Evolutionary conservation across 2,888 invertebrate genomes (phyloP), one percentile per base, ranked within the genome.

Genomic region (Aporophyla nigra): DNA sequence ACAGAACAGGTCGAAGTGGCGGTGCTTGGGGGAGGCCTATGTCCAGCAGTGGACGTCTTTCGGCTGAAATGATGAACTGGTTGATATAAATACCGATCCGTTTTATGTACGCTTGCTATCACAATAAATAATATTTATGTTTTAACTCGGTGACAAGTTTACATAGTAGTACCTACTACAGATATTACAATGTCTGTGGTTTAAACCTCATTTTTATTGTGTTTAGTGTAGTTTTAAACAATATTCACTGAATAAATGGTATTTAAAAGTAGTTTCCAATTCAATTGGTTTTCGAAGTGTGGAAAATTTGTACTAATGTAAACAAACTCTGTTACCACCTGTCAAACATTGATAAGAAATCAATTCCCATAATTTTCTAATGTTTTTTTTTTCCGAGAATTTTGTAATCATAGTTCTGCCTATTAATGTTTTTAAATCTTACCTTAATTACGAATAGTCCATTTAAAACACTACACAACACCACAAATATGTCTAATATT

Each of bases 381-480:
- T 16, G 21, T 19, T 7, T 51, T 12, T 1, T 59, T 33, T 74
- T 27, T 19, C 2, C 12, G 24, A 6, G 3, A 21, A 53, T 46
- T 33, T 46, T 40, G 0, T 56, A 40, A 62, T 40, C 24, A 24
- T 46, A 59, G 68, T 58, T 9, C 33, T 43, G n/a, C 4, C 58
- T 59, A 53, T 24, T 63, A 51, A 43, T 46, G 5, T 54, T 70
- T 77, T 33, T 21, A 54, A 54, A 6, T 12, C 85, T 87, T 67
- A 86, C 87, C 81, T 40, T 49, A 62, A 68, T 70, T 9, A 21
- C 74, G 67, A 83, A 46, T 59, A 82, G 76, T 85, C 76, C 85
- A 76, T 76, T 49, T n/a, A 78, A 71, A 82, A 71, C 74, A 87
- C 75, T 40, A 46, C 85, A 86, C 81, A 70, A 74, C 69, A 86